Evolutionary conservation across 2,888 invertebrate genomes (phyloP).

Genomic region (Branchinecta sandiegonensis): DNA sequence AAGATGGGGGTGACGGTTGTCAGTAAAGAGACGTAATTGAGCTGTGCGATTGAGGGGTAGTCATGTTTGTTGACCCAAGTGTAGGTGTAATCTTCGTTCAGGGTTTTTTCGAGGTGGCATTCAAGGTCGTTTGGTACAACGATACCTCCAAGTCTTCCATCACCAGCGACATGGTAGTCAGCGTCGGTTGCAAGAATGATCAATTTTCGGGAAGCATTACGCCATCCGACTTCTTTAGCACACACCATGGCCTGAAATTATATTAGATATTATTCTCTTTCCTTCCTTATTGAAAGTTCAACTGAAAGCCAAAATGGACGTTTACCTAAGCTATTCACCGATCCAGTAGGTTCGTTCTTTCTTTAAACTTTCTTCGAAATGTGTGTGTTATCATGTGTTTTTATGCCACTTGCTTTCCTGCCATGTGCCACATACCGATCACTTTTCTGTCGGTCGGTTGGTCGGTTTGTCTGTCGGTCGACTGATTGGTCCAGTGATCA

Average conservation of each 20-base stretch:
- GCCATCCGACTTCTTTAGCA: conserved; percentile 39
- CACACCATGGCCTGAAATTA: conserved; percentile 23
- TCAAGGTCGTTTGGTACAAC: conserved; percentile 20
- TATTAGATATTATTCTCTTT: too few relatives aligned
- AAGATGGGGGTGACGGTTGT: conserved; percentile 21
- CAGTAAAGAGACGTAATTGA: conserved; percentile 18
- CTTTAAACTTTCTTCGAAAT: too few relatives aligned
- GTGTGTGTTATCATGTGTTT: too few relatives aligned
- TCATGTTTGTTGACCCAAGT: conserved; percentile 19
- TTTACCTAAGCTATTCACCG: too few relatives aligned
- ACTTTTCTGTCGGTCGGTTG: too few relatives aligned
- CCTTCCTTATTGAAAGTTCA: too few relatives aligned
- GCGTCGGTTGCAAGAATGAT: conserved; percentile 43
- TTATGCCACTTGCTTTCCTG: too few relatives aligned
- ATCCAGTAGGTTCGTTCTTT: too few relatives aligned
- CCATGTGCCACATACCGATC: too few relatives aligned
- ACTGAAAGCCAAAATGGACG: too few relatives aligned
- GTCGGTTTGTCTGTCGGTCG: too few relatives aligned
- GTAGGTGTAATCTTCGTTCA: conserved; percentile 17
- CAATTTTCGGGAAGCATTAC: conserved; percentile 39
- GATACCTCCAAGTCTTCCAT: conserved; percentile 35
- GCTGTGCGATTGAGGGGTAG: conserved; percentile 22
- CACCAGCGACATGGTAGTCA: conserved; percentile 44
- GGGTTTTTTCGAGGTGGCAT: conserved; percentile 18
- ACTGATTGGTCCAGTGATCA: too few relatives aligned